These are phyloP conservation scores for Leptopilina syphax DNA, from an alignment of 2,888 invertebrate genomes.

Conservation along the genomic window DNA sequence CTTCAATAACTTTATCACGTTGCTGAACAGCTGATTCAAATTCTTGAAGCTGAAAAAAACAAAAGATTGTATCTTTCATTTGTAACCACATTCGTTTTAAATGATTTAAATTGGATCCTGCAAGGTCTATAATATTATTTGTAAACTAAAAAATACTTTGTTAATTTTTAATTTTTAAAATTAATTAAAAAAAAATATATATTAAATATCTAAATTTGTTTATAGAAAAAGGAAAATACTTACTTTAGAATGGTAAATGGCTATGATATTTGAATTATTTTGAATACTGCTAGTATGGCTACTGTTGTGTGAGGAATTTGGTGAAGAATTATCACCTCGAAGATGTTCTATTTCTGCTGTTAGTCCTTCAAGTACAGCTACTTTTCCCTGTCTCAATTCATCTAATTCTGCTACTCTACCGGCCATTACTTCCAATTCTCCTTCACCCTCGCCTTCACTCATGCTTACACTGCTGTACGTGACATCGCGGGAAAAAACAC, in stretches of 20 bases:
- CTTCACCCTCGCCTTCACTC: conserved; percentile 74
- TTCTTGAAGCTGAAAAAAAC: conserved; percentile 81
- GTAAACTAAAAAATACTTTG: too few relatives aligned
- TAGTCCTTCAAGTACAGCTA: conserved; percentile 77
- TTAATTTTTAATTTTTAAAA: background rate
- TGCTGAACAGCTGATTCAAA: conserved; percentile 84
- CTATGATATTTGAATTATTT: conserved; percentile 83
- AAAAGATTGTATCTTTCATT: background rate
- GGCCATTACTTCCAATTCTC: conserved; percentile 72
- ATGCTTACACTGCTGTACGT: conserved; percentile 73
- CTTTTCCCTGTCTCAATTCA: conserved; percentile 77
- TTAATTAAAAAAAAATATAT: too few relatives aligned
- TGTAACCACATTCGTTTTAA: background rate
- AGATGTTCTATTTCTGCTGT: conserved; percentile 78
- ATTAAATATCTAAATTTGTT: too few relatives aligned
- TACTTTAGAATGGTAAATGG: conserved; percentile 85
- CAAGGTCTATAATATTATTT: too few relatives aligned
- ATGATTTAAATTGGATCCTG: too few relatives aligned
- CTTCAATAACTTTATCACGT: conserved; percentile 85
- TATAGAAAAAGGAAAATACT: conserved; percentile 54
- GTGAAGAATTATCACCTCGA: conserved; percentile 76
- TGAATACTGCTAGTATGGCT: conserved; percentile 82
- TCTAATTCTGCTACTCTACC: conserved; percentile 76
- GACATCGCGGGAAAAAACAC: conserved; percentile 67
- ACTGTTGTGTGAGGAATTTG: conserved; percentile 75